Conservation (phyloP, 92 coral and sea anemone genomes). For the Zoanthus sansibaricus region DNA sequence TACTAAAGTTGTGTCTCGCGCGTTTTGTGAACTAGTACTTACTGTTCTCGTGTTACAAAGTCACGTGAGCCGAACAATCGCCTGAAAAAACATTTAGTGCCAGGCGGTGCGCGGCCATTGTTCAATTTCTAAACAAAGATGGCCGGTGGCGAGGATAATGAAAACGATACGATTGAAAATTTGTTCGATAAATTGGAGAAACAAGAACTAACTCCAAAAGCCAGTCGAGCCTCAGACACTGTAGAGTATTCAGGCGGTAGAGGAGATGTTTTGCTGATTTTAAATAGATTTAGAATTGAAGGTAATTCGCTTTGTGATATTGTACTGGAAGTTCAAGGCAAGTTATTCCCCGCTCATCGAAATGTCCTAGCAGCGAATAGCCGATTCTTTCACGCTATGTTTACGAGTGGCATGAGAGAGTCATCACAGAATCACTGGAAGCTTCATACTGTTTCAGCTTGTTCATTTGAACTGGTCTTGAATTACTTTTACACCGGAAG, state of each 20-base stretch:
- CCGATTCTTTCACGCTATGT: conserved; percentile 48
- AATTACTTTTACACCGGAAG: conserved; percentile 41
- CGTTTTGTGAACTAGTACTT: too few species aligned
- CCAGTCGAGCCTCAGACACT: conserved; percentile 43
- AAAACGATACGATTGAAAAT: conserved; percentile 39
- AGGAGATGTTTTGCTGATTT: conserved; percentile 40
- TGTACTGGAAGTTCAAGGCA: conserved; percentile 43
- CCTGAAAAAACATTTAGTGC: conserved; percentile 13
- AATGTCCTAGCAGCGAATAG: conserved; percentile 46
- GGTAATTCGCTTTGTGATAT: conserved; percentile 47
- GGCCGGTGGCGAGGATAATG: conserved; percentile 42
- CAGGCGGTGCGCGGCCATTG: conserved; percentile 44
- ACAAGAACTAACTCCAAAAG: conserved; percentile 32
- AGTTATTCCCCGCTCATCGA: conserved; percentile 42
- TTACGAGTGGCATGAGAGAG: conserved; percentile 44
- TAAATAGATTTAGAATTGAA: conserved; percentile 46
- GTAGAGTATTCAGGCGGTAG: conserved; percentile 41
- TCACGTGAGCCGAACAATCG: neutral
- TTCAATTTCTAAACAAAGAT: conserved; percentile 20
- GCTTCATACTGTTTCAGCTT: conserved; percentile 40
- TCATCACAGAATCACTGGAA: conserved; percentile 47
- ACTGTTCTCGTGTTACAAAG: neutral
- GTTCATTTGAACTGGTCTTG: conserved; percentile 40
- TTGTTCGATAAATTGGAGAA: conserved; percentile 49
- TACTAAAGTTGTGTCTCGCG: too few species aligned